Conservation (phyloP, 2,888 invertebrate genomes). For the Argynnis bischoffii region DNA sequence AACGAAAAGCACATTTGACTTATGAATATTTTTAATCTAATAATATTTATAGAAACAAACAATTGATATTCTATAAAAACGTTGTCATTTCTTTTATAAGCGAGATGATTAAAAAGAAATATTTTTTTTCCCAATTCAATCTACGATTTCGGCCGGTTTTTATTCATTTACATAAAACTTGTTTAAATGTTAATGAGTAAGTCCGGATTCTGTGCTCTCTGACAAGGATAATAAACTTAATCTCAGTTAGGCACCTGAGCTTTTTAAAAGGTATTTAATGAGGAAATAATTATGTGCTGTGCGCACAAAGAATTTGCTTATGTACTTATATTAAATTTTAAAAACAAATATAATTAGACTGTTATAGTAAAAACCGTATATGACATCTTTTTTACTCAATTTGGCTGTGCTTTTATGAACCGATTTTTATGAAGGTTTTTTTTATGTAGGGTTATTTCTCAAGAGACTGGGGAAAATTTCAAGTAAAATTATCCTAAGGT, state of each 20-base stretch:
- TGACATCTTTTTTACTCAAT: no score
- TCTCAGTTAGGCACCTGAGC: conserved; percentile 35
- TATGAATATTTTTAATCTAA: no score
- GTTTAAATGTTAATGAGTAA: conserved; percentile 79
- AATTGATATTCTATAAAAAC: conserved; percentile 10
- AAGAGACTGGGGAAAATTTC: no score
- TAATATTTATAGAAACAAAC: conserved; percentile 1
- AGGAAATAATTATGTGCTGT: conserved; percentile 13
- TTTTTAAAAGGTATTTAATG: conserved; percentile 33
- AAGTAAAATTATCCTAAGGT: no score
- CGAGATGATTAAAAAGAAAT: conserved; percentile 12
- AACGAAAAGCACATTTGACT: no score
- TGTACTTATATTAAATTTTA: no score
- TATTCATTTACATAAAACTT: conserved; percentile 78
- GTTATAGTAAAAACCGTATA: no score
- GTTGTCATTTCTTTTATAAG: conserved; percentile 11
- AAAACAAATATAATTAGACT: no score
- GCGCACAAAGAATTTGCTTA: neutral
- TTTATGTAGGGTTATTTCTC: no score
- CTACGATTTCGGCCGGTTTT: conserved; percentile 36
- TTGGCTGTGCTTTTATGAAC: no score
- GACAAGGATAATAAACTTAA: conserved; percentile 48
- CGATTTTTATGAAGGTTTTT: no score
- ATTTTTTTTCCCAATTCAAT: conserved; percentile 27
- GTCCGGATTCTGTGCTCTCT: conserved; percentile 66